Evolutionary conservation across 2,113 vertebrate genomes (phyloP).

Genomic region (Aptenodytes forsteri): DNA sequence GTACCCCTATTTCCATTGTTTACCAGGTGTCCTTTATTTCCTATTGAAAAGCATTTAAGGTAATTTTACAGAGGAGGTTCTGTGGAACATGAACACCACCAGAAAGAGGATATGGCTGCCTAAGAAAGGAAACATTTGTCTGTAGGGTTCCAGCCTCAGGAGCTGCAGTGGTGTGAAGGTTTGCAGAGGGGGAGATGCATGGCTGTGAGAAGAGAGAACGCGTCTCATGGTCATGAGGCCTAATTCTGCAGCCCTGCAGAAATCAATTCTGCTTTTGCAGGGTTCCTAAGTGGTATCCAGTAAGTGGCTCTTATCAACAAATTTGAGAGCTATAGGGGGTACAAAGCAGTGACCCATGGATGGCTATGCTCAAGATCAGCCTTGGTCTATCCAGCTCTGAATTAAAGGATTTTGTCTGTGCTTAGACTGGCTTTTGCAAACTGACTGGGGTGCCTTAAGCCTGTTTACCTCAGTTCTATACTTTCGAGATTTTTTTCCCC

Average conservation of each 20-base stretch:
- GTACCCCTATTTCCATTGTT: not conserved
- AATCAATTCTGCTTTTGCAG: not conserved
- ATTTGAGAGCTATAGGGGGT: not conserved
- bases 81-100: not conserved
- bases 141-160: not conserved
- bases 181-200: not conserved
- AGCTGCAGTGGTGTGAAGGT: not conserved
- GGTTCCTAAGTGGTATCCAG: not conserved
- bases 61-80: not conserved
- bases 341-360: not conserved
- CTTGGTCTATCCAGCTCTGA: not conserved
- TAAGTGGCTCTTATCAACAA: not conserved
- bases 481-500: not conserved
- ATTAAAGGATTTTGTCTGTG: not conserved
- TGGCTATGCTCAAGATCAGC: not conserved
- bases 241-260: not conserved
- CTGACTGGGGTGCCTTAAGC: not conserved
- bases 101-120: not conserved
- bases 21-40: not conserved
- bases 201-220: not conserved
- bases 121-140: not conserved
- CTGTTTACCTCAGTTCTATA: not conserved
- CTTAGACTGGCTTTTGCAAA: not conserved
- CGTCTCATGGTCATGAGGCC: not conserved
- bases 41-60: not conserved